Percentiles rank a stretch among this genome's conserved stretches.
Evolutionary conservation across 2,888 invertebrate species (phyloP).

Genomic region (Apocheima hispidaria): DNA sequence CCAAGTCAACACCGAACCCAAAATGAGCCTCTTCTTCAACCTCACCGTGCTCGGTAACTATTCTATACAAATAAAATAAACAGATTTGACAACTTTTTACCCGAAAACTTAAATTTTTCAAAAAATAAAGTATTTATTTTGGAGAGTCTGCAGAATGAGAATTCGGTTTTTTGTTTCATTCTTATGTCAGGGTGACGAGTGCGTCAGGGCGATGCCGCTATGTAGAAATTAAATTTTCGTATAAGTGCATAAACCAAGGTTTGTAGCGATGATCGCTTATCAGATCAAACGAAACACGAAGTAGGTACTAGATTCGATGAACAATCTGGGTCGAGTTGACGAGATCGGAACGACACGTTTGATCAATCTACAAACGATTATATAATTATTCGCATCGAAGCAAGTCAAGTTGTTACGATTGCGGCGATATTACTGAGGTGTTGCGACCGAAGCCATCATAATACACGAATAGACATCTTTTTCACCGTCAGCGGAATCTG

Average conservation of each 20-base stretch:
- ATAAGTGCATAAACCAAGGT: too few relatives aligned
- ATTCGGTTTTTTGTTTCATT: too few relatives aligned
- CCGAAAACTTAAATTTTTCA: too few relatives aligned
- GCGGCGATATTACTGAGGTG: constrained; percentile 8
- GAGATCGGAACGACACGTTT: constrained; percentile 24
- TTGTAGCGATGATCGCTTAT: not conserved
- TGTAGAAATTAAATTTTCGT: too few relatives aligned
- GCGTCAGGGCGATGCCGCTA: too few relatives aligned
- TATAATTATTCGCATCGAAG: not conserved
- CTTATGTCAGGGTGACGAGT: too few relatives aligned
- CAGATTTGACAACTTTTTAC: too few relatives aligned
- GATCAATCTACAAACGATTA: constrained; percentile 28
- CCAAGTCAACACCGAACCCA: constrained; percentile 91
- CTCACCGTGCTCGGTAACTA: constrained; percentile 88
- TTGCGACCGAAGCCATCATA: constrained; percentile 31
- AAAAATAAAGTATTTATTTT: too few relatives aligned
- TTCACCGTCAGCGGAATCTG: too few relatives aligned
- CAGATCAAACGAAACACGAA: not conserved
- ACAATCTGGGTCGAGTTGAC: constrained; percentile 5
- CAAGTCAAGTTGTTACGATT: constrained; percentile 6
- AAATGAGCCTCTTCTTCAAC: constrained; percentile 89
- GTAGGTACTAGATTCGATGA: not conserved
- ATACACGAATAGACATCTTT: too few relatives aligned
- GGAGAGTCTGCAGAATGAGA: too few relatives aligned
- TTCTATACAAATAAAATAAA: too few relatives aligned